phyloP scores from a whole-genome alignment of 2,888 invertebrate species.

The Tetragonisca angustula region DNA sequence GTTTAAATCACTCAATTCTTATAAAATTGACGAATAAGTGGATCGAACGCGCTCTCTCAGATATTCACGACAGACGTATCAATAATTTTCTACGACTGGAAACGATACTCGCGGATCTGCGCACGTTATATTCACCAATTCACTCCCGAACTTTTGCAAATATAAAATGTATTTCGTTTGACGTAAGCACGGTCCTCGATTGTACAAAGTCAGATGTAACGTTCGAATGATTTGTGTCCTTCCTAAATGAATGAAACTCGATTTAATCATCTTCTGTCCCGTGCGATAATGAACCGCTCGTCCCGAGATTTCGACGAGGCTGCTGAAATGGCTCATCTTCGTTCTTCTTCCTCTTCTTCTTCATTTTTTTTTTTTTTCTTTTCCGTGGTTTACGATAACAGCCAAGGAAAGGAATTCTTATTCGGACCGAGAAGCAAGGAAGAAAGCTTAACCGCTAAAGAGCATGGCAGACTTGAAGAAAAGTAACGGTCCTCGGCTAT shows the following conservation, averaged over 20 bases:
- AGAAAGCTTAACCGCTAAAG: conserved; percentile 22
- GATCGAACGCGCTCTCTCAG: not conserved
- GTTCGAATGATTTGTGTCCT: no score
- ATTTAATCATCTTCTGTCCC: not conserved
- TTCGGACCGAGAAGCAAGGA: conserved; percentile 5
- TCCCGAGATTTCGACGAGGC: no score
- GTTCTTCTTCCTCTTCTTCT: no score
- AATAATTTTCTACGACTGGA: not conserved
- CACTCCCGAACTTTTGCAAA: not conserved
- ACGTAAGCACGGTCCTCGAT: no score
- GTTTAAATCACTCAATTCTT: not conserved
- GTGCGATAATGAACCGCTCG: not conserved
- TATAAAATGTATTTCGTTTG: not conserved
- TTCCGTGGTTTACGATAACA: not conserved
- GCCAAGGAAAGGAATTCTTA: conserved; percentile 2
- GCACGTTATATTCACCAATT: not conserved
- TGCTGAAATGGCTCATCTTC: no score
- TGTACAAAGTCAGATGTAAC: no score
- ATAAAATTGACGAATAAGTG: not conserved
- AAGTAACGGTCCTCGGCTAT: conserved; percentile 12
- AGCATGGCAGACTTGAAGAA: conserved; percentile 34
- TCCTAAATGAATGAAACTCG: no score
- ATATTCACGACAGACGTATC: not conserved
- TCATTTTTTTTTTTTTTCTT: not conserved
- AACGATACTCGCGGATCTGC: not conserved